Conservation (phyloP, 2,797 vertebrate genomes). For the Epinephelus malabaricus region DNA sequence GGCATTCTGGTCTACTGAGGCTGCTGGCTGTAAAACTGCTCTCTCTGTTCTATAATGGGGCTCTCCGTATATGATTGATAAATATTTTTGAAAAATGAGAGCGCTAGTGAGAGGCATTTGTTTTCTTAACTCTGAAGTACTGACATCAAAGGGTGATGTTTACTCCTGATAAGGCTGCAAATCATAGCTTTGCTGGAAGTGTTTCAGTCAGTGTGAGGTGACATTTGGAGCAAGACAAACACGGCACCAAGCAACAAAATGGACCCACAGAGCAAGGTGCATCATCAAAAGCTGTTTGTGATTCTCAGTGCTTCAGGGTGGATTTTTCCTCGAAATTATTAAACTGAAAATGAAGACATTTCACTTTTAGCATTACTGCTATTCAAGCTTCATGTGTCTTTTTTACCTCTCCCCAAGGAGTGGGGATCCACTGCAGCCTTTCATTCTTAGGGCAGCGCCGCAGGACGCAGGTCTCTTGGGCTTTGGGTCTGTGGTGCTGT, state of each 20-base stretch:
- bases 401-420: conserved; percentile 94
- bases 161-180: conserved; percentile 1
- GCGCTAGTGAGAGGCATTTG: conserved; percentile 8
- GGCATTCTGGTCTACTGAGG: conserved; percentile 23
- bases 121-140: conserved; percentile 9
- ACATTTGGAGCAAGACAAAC: neutral
- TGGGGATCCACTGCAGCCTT: conserved; percentile 91
- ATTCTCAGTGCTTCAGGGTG: neutral
- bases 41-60: conserved; percentile 33
- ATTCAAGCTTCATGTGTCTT: neutral
- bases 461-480: conserved; percentile 92
- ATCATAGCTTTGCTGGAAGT: neutral
- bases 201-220: too few relatives aligned
- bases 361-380: neutral
- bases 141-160: conserved; percentile 18
- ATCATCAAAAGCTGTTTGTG: neutral
- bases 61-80: conserved; percentile 30
- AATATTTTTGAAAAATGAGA: conserved; percentile 26
- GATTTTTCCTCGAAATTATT: neutral
- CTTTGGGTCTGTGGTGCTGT: conserved; percentile 86
- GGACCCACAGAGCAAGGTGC: neutral
- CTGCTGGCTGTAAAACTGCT: conserved; percentile 33
- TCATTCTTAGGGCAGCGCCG: conserved; percentile 94
- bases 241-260: conserved; percentile 2
- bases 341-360: neutral